phyloP scores from a whole-genome alignment of 2,113 vertebrate genomes.

The Podarcis raffonei region DNA sequence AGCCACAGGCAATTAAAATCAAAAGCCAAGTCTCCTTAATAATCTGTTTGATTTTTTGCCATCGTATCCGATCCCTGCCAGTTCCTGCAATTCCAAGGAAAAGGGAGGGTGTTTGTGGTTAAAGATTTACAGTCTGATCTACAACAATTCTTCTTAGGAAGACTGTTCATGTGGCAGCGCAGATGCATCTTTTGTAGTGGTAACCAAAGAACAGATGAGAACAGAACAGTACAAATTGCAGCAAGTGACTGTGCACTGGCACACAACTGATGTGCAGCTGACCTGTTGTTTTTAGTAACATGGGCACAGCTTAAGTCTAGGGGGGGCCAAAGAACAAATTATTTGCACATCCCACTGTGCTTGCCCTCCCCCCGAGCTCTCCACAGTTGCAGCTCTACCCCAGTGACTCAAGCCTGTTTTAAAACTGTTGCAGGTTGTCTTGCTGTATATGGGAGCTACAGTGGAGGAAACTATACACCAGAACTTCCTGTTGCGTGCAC shows the following conservation, averaged over 20 bases:
- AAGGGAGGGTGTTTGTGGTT: neutral
- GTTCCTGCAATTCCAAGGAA: neutral
- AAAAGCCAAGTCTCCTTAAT: constrained; percentile 28
- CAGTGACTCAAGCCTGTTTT: neutral
- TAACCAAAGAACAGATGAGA: neutral
- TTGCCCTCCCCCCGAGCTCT: neutral
- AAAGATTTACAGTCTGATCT: neutral
- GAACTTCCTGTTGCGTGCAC: neutral
- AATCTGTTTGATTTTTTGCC: neutral
- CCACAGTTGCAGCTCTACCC: neutral
- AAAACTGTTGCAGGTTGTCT: neutral
- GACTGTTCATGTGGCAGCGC: neutral
- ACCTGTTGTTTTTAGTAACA: neutral
- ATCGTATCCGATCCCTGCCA: neutral
- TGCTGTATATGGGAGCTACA: neutral
- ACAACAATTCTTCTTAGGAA: neutral
- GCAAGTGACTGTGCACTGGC: neutral
- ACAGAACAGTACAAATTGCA: neutral
- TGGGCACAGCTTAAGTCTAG: neutral
- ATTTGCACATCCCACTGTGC: neutral
- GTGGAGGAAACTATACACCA: neutral
- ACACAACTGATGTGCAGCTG: too few species aligned
- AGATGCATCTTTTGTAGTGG: neutral
- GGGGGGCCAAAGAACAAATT: neutral
- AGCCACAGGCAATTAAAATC: neutral